Conservation (phyloP, 2,888 invertebrate species). For the Campaea margaritaria region DNA sequence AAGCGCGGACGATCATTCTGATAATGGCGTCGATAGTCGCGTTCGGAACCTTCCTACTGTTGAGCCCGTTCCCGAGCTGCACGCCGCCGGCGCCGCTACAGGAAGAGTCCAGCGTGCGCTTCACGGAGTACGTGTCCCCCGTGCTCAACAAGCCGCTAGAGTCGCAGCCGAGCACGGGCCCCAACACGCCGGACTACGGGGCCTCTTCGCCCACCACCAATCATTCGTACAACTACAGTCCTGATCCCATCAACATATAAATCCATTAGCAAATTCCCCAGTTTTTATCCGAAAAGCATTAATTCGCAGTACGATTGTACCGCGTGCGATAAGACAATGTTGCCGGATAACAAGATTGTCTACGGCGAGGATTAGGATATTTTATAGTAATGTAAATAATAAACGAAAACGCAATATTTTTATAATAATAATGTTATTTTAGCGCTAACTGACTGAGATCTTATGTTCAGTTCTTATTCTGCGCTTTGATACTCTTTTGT, state of each 20-base stretch:
- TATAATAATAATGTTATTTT: conserved; percentile 44
- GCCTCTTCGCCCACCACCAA: conserved; percentile 73
- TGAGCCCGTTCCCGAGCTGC: conserved; percentile 90
- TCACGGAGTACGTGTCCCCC: conserved; percentile 85
- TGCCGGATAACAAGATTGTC: conserved; percentile 41
- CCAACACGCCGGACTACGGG: conserved; percentile 80
- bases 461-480: conserved; percentile 47
- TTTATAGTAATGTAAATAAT: conserved; percentile 64
- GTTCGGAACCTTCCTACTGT: conserved; percentile 87
- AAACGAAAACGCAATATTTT: conserved; percentile 63
- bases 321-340: conserved; percentile 47
- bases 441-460: conserved; percentile 47
- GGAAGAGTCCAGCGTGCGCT: conserved; percentile 75
- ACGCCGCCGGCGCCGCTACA: conserved; percentile 82
- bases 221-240: conserved; percentile 69
- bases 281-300: conserved; percentile 48
- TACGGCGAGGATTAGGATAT: conserved; percentile 37
- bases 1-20: conserved; percentile 87
- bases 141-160: conserved; percentile 83
- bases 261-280: conserved; percentile 38
- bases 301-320: conserved; percentile 46
- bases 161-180: conserved; percentile 64
- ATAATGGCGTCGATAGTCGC: conserved; percentile 89
- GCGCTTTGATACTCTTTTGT: not conserved
- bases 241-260: conserved; percentile 77